Evolutionary conservation across 2,888 invertebrate genomes (phyloP), one percentile per base, ranked within the genome.

Genomic region (Abrostola triplasia): DNA sequence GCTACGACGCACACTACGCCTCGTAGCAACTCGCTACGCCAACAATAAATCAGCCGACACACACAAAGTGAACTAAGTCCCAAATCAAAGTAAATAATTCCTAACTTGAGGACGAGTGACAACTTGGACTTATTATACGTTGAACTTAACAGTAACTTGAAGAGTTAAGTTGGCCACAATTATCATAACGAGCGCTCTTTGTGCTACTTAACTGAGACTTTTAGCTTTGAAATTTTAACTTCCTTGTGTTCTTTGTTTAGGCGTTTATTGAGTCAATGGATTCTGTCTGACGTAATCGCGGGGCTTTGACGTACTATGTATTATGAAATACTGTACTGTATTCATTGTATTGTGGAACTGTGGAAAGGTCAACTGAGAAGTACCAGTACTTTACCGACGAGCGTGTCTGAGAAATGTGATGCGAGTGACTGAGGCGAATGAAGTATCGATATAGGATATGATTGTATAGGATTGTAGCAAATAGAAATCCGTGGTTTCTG

Each of bases 121-220:
- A 78, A 81, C 70, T 77, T 74, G 49, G 59, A 68, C 69, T 77
- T 81, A 77, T 77, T 76, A 76, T 75, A 80, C 58, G 71, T 62
- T 60, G 57, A 74, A 80, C 66, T 77, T 76, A 70, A 70, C 64
- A 63, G 62, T 73, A 77, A 85, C 76, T 85, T 80, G 64, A 74
- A 53, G 59, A 61, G 74, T 71, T 76, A 76, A 84, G 75, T 83
- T 80, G 64, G 69, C 80, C 82, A 82, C 84, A 87, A 87, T 87
- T 86, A 85, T 77, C 81, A 81, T 87, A 86, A 87, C 84, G 82
- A 87, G 77, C 67, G 49, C 76, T 73, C 82, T 85, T 78, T 77
- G 73, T 76, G 53, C 64, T 67, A 79, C 81, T 80, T 76, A 73
- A 68, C 67, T 54, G 56, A 36, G 61, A 73, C 57, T 71, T 80